These are phyloP conservation scores for Phasia obesa DNA, from an alignment of 2,888 invertebrate genomes.

Conservation along the genomic window DNA sequence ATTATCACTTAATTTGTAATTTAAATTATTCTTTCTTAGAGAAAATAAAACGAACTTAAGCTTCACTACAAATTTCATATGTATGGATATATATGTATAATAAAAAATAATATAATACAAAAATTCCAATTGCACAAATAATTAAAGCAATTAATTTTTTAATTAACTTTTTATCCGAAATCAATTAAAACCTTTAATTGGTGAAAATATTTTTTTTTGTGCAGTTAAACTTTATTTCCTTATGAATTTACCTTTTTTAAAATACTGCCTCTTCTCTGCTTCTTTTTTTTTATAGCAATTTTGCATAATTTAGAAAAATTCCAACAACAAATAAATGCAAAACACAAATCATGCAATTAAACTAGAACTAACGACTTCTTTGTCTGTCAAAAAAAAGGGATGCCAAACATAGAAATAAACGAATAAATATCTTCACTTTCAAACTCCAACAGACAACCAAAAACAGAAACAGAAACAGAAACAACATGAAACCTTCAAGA, in stretches of 20 bases:
- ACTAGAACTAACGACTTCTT: conserved; percentile 79
- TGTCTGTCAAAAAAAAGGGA: conserved; percentile 62
- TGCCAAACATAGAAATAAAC: conserved; percentile 57
- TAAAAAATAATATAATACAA: no score
- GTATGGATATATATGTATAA: no score
- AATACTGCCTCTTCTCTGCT: not conserved
- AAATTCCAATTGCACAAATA: no score
- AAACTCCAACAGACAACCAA: conserved; percentile 23
- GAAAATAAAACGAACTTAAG: no score
- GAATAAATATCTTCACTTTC: conserved; percentile 37
- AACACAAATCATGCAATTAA: conserved; percentile 81
- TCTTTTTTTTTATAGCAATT: conserved; percentile 10
- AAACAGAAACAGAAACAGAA: conserved; percentile 24
- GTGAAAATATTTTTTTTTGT: no score
- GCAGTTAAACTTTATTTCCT: not conserved
- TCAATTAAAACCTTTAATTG: no score
- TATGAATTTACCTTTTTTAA: not conserved
- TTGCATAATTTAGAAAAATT: conserved; percentile 53
- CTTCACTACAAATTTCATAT: no score
- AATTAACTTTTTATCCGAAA: no score
- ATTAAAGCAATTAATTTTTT: no score
- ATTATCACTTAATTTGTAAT: no score
- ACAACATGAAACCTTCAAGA: conserved; percentile 30
- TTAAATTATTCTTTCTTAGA: no score
- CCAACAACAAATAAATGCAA: conserved; percentile 76